A percentile compares a stretch with the other conserved stretches of the same genome.
Conservation (phyloP, 2,113 vertebrate genomes). For the Melanostigma gelatinosum region DNA sequence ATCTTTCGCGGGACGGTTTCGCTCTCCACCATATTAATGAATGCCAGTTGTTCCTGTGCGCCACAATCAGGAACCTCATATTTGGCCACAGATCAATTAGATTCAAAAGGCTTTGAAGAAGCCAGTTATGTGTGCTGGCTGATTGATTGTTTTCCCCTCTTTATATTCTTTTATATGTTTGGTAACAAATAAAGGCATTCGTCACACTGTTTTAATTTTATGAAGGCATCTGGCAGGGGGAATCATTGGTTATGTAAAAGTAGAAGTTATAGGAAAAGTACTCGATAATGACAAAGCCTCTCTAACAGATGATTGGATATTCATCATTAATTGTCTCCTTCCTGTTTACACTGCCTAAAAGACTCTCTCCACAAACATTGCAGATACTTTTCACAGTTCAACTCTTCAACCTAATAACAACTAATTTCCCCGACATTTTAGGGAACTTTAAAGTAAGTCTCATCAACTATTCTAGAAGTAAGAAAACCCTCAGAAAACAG, state of each 20-base stretch:
- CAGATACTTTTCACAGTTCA: background rate
- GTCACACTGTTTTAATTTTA: slow-evolving; percentile 17
- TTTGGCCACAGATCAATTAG: slow-evolving; percentile 79
- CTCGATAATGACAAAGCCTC: background rate
- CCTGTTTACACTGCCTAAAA: background rate
- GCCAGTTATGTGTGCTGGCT: slow-evolving; percentile 34
- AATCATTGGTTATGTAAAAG: background rate
- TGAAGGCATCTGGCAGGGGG: background rate
- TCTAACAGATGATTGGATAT: too few relatives aligned
- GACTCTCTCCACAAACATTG: background rate
- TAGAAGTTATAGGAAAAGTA: background rate
- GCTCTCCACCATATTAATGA: slow-evolving; percentile 73
- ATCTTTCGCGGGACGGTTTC: slow-evolving; percentile 66
- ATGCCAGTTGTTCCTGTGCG: slow-evolving; percentile 80
- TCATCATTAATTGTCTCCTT: background rate
- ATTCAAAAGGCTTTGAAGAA: slow-evolving; percentile 47
- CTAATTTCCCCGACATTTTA: background rate
- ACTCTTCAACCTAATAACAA: background rate
- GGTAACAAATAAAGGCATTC: slow-evolving; percentile 32
- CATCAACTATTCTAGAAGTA: too few relatives aligned
- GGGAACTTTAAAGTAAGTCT: background rate
- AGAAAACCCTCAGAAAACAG: background rate
- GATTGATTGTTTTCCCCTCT: slow-evolving; percentile 51
- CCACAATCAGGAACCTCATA: slow-evolving; percentile 73
- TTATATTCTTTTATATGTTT: slow-evolving; percentile 35